Base-by-base conservation (phyloP, 2,888 invertebrate species). In the Andrena chrysosceles region DNA sequence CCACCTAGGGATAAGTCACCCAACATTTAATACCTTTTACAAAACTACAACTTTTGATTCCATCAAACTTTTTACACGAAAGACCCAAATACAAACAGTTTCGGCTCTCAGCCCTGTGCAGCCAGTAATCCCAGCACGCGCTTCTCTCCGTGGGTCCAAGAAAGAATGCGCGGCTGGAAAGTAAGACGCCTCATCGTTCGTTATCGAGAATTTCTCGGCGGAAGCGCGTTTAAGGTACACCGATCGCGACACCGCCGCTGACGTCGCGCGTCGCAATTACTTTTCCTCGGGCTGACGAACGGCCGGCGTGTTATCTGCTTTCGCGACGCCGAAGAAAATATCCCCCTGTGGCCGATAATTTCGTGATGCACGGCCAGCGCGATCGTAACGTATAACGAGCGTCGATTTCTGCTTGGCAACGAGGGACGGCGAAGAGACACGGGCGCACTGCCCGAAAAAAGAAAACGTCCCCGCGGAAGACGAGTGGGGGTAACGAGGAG, bases 311-410 rank as follows among this genome's bases (percentile, higher is more conserved):
- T 60, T 70, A 62, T 67, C 78, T 62, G 60, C 71, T 77, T 77
- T 85, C 85, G 84, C 83, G 83, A 80, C 29, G 85, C 77, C 66
- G 68, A 54, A 72, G 88, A 85, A 88, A 90, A 91, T 49, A 89
- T 90, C 83, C 86, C 77, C 66, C 29, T 8, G 8, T 84, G 86
- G 87, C 84, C 87, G 90, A 89, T 91, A 91, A 91, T 90, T 90
- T 90, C 85, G 83, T 88, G 89, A 90, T 54, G 62, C 31, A 13
- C 29, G 16, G 2, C 48, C 13, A 5, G 59, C 31, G 20, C 20
- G 33, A 35, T 42, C 16, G 54, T 59, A 42, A 64, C 23, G 5
- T 5, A 26, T 59, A 60, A 70, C 59, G 69, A 59, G 69, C 59
- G 56, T 10, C 56, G 56, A 56, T 56, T 26, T 26, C 23, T 26